A percentile compares a stretch with the other conserved stretches of the same genome.
Conservation (phyloP, 2,888 invertebrate genomes). For the Antheraea assamensis region DNA sequence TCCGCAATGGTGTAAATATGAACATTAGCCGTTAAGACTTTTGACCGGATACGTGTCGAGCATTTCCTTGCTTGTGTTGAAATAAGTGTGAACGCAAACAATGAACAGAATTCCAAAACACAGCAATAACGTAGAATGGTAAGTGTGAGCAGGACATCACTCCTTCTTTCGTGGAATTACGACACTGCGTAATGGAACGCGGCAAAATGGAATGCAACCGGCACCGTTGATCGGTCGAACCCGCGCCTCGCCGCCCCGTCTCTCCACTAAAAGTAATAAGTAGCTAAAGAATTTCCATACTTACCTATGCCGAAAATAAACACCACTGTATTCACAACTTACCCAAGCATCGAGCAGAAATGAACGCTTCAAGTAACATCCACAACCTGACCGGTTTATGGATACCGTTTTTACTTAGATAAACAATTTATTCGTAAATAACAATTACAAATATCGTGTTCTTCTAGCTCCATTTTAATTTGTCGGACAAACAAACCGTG, state of each 20-base stretch:
- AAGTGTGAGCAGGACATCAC: slow-evolving; percentile 74
- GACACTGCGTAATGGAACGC: slow-evolving; percentile 69
- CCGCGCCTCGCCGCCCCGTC: slow-evolving; percentile 25
- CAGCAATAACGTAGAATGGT: slow-evolving; percentile 68
- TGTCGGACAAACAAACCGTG: not conserved
- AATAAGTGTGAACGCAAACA: slow-evolving; percentile 71
- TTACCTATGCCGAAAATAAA: slow-evolving; percentile 14
- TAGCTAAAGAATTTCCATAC: slow-evolving; percentile 27
- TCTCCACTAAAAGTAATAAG: slow-evolving; percentile 42
- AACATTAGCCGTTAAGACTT: slow-evolving; percentile 42
- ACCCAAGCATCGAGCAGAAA: slow-evolving; percentile 1
- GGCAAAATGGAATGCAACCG: slow-evolving; percentile 72
- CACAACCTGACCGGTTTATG: not conserved
- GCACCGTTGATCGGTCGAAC: slow-evolving; percentile 42
- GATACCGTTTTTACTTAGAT: not conserved
- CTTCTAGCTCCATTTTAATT: not conserved
- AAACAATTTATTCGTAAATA: not conserved
- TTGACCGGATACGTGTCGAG: slow-evolving; percentile 62
- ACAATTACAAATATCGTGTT: not conserved
- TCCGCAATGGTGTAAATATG: slow-evolving; percentile 17
- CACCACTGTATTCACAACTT: not conserved
- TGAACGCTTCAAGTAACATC: not conserved
- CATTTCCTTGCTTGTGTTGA: slow-evolving; percentile 65
- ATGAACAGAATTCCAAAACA: slow-evolving; percentile 77
- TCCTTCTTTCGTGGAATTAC: slow-evolving; percentile 75